Evolutionary conservation across 2,888 invertebrate species (phyloP).

Genomic region (Hydroisotoma schaefferi): DNA sequence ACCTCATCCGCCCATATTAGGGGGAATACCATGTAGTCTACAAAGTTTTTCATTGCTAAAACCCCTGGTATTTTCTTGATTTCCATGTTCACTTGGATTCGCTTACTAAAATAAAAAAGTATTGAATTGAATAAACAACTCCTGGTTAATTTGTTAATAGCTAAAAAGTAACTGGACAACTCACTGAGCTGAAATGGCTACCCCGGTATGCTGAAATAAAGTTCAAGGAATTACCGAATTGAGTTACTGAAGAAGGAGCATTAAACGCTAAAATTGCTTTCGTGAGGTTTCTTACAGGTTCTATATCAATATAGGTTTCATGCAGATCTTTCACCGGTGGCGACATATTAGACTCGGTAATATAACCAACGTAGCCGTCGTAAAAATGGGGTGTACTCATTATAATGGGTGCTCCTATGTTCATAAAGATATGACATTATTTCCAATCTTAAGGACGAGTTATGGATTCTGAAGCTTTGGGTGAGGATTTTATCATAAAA

Average conservation of each 20-base stretch:
- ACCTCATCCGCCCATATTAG: slow-evolving; percentile 32
- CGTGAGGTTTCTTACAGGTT: slow-evolving; percentile 29
- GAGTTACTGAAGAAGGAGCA: too few relatives aligned
- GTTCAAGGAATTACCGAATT: too few relatives aligned
- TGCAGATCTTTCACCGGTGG: slow-evolving; percentile 18
- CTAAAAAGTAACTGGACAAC: neutral
- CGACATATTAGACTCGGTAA: slow-evolving; percentile 8
- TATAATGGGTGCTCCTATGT: slow-evolving; percentile 15
- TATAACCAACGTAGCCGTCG: slow-evolving; percentile 18
- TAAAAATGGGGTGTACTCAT: slow-evolving; percentile 28
- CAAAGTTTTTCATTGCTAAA: slow-evolving; percentile 5
- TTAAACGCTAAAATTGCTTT: too few relatives aligned
- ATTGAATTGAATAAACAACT: neutral
- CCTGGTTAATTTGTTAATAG: neutral
- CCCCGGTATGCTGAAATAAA: slow-evolving; percentile 17
- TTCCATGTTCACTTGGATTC: slow-evolving; percentile 34
- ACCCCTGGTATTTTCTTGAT: slow-evolving; percentile 9
- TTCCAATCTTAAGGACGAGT: too few relatives aligned
- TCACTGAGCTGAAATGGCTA: slow-evolving; percentile 9
- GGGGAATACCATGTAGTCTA: slow-evolving; percentile 13
- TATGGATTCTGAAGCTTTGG: too few relatives aligned
- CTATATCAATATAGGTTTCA: slow-evolving; percentile 30
- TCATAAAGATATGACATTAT: too few relatives aligned
- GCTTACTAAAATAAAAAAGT: slow-evolving; percentile 18
- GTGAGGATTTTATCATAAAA: too few relatives aligned